Evolutionary conservation across 2,888 invertebrate species (phyloP).

Genomic region (Drosophila nigritarsus): DNA sequence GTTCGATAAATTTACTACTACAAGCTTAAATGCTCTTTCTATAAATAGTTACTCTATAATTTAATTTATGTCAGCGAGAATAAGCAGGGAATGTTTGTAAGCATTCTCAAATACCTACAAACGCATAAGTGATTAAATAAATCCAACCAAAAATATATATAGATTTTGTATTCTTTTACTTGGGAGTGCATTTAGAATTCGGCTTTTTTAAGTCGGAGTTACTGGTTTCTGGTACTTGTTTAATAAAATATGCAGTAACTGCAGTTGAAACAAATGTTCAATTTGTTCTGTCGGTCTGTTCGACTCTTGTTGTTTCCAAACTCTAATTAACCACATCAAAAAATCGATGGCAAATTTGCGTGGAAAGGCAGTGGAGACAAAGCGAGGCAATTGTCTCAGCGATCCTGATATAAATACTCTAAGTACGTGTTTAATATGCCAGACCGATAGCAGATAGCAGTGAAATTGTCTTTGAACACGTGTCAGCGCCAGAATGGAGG

Average conservation of each 20-base stretch:
- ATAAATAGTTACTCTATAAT: too few relatives aligned
- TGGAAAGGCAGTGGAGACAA: constrained; percentile 26
- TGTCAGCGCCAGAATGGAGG: constrained; percentile 51
- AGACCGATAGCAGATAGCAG: constrained; percentile 50
- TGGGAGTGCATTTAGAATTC: constrained; percentile 54
- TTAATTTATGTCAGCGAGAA: too few relatives aligned
- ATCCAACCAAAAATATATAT: neutral
- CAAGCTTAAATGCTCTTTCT: neutral
- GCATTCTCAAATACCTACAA: neutral
- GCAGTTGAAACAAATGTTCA: constrained; percentile 66
- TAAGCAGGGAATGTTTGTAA: too few relatives aligned
- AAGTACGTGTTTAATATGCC: constrained; percentile 75
- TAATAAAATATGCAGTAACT: constrained; percentile 76
- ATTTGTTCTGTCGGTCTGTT: constrained; percentile 56
- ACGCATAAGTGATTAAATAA: neutral
- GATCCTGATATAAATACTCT: constrained; percentile 64
- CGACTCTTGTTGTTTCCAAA: constrained; percentile 67
- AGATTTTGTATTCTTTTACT: neutral
- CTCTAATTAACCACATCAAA: constrained; percentile 77
- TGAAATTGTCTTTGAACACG: constrained; percentile 65
- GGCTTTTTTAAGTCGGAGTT: constrained; percentile 7
- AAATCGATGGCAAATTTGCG: constrained; percentile 74
- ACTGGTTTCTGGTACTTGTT: constrained; percentile 41
- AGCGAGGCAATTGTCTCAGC: constrained; percentile 28
- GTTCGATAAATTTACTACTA: neutral